Evolutionary conservation across 1,140 invertebrate genomes (phyloP), one percentile per base, ranked within the genome.

Genomic region (Lethocerus indicus): DNA sequence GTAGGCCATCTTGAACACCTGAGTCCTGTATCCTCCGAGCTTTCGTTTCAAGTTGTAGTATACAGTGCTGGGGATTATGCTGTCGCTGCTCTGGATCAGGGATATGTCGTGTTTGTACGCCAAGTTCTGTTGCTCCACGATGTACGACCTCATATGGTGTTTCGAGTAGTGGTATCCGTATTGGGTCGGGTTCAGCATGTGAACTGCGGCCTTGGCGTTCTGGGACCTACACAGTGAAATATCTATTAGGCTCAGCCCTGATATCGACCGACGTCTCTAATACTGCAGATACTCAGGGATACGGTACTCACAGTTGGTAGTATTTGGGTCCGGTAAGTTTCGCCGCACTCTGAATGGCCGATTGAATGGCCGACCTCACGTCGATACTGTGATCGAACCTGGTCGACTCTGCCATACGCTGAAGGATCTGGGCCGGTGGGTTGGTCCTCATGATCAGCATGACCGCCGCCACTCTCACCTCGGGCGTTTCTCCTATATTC

Each of bases 321-420:
- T 44, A 44, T 28, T 44, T 24, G 13, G 26, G 26, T 13, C 25
- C 27, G 18, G 24, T n/a, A 18, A 4, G 36, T 39, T 24, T 7
- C 21, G 75, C 66, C 23, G 71, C 69, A 39, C 57, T 59, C 57
- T 64, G 44, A 37, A 83, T 75, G 13, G 63, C 60, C 27, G 72
- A 70, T 57, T 76, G 73, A 13, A 82, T 69, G 1, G 68, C 70
- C 36, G 74, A 66, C 49, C 70, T 73, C 0, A 83, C 77, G 21
- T 80, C 69, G 21, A 67, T 62, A 56, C 68, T 73, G 0, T 62
- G 62, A 56, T 83, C 80, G 27, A 67, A 59, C 51, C 78, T 71
- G 2, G 78, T 82, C 59, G 70, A 72, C 54, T 73, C 57, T 36
- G 80, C 80, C 71, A 83, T 79, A 28, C 69, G 65, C 61, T 78